Evolutionary conservation across 1,140 invertebrate genomes (phyloP).

Genomic region (Lordiphosa stackelbergi): DNA sequence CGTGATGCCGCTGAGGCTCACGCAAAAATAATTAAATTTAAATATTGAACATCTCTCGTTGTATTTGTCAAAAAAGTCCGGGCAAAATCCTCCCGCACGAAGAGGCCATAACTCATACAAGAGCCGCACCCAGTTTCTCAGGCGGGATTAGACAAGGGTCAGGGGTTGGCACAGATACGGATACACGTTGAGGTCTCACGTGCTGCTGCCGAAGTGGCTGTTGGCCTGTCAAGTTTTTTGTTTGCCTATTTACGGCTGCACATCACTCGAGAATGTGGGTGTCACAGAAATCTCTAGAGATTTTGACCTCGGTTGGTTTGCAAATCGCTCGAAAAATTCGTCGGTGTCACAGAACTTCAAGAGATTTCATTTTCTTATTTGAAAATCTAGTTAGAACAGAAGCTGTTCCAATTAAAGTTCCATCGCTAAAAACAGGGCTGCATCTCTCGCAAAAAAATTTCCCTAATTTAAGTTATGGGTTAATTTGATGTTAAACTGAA

Average conservation of each 20-base stretch:
- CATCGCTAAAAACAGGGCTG: too few species aligned
- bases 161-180: constrained; percentile 4
- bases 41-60: constrained; percentile 66
- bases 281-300: too few species aligned
- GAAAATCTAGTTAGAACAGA: too few species aligned
- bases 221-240: constrained; percentile 44
- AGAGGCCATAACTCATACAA: constrained; percentile 49
- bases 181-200: constrained; percentile 27
- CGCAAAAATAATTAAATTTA: constrained; percentile 74
- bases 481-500: too few species aligned
- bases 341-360: too few species aligned
- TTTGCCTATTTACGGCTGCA: constrained; percentile 16
- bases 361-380: too few species aligned
- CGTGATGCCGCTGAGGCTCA: constrained; percentile 10
- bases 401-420: too few species aligned
- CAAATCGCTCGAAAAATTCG: too few species aligned
- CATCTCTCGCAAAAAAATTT: too few species aligned
- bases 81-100: constrained; percentile 46
- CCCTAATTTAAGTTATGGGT: too few species aligned
- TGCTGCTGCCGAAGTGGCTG: constrained; percentile 17
- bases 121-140: constrained; percentile 38
- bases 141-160: constrained; percentile 4
- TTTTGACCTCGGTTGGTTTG: too few species aligned
- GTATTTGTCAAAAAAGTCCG: constrained; percentile 60
- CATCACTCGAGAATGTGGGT: constrained; percentile 14